Evolutionary conservation across 2,797 vertebrate species (phyloP).

Genomic region (Macropodus opercularis): DNA sequence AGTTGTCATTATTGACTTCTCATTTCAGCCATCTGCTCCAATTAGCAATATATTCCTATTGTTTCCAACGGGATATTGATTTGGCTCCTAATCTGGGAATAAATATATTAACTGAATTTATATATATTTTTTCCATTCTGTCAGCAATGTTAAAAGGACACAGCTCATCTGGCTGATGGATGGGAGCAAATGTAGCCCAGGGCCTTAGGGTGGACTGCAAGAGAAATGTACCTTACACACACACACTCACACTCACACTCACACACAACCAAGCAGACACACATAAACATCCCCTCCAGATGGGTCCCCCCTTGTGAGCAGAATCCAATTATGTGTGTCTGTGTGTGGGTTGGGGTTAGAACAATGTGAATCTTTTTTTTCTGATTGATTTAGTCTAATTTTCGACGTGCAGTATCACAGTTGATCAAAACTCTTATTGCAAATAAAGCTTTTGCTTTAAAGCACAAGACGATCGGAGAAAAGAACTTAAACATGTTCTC

Average conservation of each 20-base stretch:
- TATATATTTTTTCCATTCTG: conserved; percentile 64
- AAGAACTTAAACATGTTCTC: conserved; percentile 21
- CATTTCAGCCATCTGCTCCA: conserved; percentile 72
- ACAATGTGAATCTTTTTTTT: conserved; percentile 46
- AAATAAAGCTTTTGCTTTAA: background rate
- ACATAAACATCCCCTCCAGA: conserved; percentile 74
- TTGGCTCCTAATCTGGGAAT: conserved; percentile 79
- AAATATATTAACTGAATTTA: conserved; percentile 74
- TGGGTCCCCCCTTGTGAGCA: conserved; percentile 75
- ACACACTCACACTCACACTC: no score
- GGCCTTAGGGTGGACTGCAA: conserved; percentile 72
- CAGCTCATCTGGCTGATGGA: conserved; percentile 78
- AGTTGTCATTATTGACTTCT: conserved; percentile 74
- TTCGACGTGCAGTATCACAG: background rate
- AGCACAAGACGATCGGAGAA: conserved; percentile 2
- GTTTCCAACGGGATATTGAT: conserved; percentile 77
- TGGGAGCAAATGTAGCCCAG: conserved; percentile 72
- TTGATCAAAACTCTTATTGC: conserved; percentile 15
- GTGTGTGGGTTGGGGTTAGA: conserved; percentile 30
- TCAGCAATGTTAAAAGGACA: conserved; percentile 81
- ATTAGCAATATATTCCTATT: conserved; percentile 64
- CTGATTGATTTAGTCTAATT: conserved; percentile 10
- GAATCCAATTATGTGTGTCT: conserved; percentile 61
- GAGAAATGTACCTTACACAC: conserved; percentile 75
- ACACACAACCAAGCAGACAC: conserved; percentile 53